phyloP scores from a whole-genome alignment of 1,140 invertebrate species.

The Pissodes strobi region DNA sequence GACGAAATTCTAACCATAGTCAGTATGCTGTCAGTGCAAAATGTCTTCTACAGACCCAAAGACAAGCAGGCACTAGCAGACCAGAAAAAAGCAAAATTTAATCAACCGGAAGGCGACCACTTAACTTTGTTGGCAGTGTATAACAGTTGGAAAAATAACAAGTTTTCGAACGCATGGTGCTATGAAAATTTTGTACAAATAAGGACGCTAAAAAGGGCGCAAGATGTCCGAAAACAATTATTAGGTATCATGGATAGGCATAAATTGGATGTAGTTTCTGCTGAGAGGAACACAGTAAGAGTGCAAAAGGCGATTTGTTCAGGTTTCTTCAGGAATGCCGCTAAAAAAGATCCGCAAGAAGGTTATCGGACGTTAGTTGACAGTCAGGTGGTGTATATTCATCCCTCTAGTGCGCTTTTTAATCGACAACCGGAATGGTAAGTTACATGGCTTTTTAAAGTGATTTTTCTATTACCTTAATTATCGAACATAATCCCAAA shows the following conservation, averaged over 20 bases:
- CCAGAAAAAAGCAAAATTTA: constrained; percentile 99
- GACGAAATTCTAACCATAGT: constrained; percentile 99
- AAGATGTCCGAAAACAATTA: constrained; percentile 98
- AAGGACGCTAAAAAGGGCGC: constrained; percentile 92
- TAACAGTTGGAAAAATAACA: constrained; percentile 99
- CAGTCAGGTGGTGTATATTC: constrained; percentile 98
- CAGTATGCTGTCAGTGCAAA: constrained; percentile 98
- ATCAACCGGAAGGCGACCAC: constrained; percentile 98
- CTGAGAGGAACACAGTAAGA: constrained; percentile 92
- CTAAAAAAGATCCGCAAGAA: constrained; percentile 99
- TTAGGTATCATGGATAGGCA: constrained; percentile 98
- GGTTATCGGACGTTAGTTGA: constrained; percentile 97
- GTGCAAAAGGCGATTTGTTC: constrained; percentile 99
- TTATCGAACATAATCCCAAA: no score
- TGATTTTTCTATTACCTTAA: no score
- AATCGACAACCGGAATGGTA: constrained; percentile 98
- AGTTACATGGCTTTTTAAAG: constrained; percentile 43
- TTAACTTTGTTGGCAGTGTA: constrained; percentile 97
- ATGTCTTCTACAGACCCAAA: constrained; percentile 96
- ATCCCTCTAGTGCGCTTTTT: constrained; percentile 97
- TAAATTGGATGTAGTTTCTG: constrained; percentile 96
- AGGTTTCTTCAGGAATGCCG: constrained; percentile 98
- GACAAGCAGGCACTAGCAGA: constrained; percentile 98
- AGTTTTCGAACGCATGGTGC: constrained; percentile 99
- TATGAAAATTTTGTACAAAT: constrained; percentile 99